Conservation (phyloP, 2,113 vertebrate genomes). For the Microtus montanus region DNA sequence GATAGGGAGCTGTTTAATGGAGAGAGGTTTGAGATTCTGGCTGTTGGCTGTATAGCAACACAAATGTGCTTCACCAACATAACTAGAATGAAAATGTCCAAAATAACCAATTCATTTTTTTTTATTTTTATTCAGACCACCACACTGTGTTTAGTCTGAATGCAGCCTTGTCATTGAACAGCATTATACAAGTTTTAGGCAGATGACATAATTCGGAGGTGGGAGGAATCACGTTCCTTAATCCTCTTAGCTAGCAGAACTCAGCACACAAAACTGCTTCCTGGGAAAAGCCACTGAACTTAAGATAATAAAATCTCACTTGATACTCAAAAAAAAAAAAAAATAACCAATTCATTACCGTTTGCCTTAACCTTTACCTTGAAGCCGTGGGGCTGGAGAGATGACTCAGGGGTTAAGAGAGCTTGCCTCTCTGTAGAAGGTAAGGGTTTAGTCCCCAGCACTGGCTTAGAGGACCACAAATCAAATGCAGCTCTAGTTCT, state of each 20-base stretch:
- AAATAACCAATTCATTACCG: background rate
- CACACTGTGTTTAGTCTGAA: background rate
- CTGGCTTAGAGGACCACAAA: background rate
- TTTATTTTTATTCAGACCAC: background rate
- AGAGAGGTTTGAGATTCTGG: background rate
- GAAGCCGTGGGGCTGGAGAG: background rate
- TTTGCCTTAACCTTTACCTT: background rate
- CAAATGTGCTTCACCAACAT: background rate
- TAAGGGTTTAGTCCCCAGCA: background rate
- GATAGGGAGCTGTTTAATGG: no score
- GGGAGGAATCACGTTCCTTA: background rate
- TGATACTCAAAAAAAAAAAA: background rate
- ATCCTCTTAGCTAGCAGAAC: background rate
- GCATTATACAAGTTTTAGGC: slow-evolving; percentile 6
- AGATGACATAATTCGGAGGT: background rate
- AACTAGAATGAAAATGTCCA: background rate
- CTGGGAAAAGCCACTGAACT: background rate
- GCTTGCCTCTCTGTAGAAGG: background rate
- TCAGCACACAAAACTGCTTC: background rate
- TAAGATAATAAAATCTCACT: background rate
- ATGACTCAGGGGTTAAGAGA: background rate
- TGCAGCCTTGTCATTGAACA: background rate
- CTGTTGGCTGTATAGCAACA: background rate
- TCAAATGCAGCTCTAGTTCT: background rate
- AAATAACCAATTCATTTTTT: background rate